Base-by-base conservation (phyloP, 2,797 vertebrate genomes). In the Diglossa cyanea region DNA sequence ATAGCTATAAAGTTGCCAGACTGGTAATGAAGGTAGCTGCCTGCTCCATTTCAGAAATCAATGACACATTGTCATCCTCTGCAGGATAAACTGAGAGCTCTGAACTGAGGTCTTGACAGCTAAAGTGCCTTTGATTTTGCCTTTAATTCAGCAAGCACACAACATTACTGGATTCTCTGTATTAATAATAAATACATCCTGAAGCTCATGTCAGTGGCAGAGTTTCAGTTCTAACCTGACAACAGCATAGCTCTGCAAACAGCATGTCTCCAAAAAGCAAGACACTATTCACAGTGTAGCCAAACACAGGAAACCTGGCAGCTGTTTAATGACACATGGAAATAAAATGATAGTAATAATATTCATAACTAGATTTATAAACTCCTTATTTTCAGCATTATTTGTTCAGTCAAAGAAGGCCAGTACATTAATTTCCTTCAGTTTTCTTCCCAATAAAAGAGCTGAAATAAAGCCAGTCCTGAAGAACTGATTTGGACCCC, bases 41-140 rank as follows among this genome's bases (percentile, higher is more conserved):
- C 66, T 79, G 48, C 79, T 93, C 37, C 2, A 2, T 67, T 90
- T 82, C 72, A 85, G 70, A 80, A 88, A 90, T 92, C 74, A 77
- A n/a, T 93, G 90, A 91, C 67, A 65, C 58, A 11, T 63, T 95
- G 88, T 94, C 93, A 94, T 33, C 63, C 35, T 42, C 53, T 60
- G 53, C 81, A 58, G 77, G 73, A 94, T 89, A 91, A 93, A 85
- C 63, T 42, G 57, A 83, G 84, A 95, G 79, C 68, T 88, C 86
- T 75, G 51, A 97, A 90, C 76, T 58, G 71, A 68, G 86, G 84
- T 57, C 91, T 92, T 93, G 87, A 91, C 88, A 92, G 62, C 83
- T 95, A 95, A 95, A 96, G 94, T 82, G 72, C 40, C 76, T 97
- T 97, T 92, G 90, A 84, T 96, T 94, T 82, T 1, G 1, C 18